These are phyloP conservation scores for Shinisaurus crocodilurus DNA, from an alignment of 2,113 vertebrate species.

Conservation along the genomic window DNA sequence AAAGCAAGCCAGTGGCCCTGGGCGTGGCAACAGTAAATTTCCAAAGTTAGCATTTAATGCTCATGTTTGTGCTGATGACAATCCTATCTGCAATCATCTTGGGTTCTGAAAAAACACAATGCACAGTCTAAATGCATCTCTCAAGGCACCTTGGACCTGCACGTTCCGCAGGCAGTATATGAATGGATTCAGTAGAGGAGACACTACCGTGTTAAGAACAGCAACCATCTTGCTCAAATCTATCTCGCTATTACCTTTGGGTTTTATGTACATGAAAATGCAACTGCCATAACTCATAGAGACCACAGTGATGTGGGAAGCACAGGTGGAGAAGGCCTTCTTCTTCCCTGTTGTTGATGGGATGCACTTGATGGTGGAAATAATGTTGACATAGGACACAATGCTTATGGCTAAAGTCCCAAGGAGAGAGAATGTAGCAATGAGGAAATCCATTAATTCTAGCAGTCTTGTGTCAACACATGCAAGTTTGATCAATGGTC, in stretches of 20 bases:
- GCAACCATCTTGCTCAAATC: not conserved
- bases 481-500: not conserved
- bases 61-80: not conserved
- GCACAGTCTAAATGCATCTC: not conserved
- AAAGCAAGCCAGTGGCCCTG: too few relatives aligned
- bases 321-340: constrained; percentile 11
- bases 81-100: not conserved
- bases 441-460: not conserved
- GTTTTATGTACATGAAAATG: constrained; percentile 26
- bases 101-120: not conserved
- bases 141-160: not conserved
- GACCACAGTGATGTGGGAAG: constrained; percentile 2
- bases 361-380: constrained; percentile 5
- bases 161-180: constrained; percentile 5
- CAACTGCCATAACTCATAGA: constrained; percentile 7
- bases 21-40: too few relatives aligned
- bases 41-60: too few relatives aligned
- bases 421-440: not conserved
- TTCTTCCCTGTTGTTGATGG: not conserved
- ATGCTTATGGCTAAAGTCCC: not conserved
- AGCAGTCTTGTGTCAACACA: not conserved
- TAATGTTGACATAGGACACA: constrained; percentile 5
- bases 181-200: constrained; percentile 15
- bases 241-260: not conserved
- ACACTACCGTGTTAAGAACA: not conserved